Base-by-base conservation (phyloP, 2,797 vertebrate species). In the Macroramphosus scolopax region DNA sequence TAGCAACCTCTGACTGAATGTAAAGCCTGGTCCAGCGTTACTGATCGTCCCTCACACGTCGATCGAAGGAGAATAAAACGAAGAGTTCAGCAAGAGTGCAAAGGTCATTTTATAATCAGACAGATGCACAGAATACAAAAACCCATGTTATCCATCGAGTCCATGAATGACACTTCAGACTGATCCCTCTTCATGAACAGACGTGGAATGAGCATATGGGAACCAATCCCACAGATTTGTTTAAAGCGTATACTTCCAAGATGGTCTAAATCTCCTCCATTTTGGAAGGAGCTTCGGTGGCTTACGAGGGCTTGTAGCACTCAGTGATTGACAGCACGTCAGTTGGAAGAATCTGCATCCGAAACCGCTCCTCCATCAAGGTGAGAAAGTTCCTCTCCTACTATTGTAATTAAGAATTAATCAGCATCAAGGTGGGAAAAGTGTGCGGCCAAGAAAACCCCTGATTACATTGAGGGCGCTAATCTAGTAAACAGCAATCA, bases 191-290 rank as follows among this genome's bases (percentile, higher is more conserved):
- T 75, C 77, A 83, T 85, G 82, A 78, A 61, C 47, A 71, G 56
- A 75, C 69, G 45, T 58, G 55, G 63, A 70, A 64, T 48, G 64
- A 84, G 71, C 89, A 89, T 87, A 90, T 86, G 86, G 83, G 75
- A 84, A 78, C 54, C 80, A 89, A 88, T 87, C 87, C 85, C 79
- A 48, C 75, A 81, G 84, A 90, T 89, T 89, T 87, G 83, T 85
- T 81, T 62, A 56, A 44, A 72, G 72, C 62, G 80, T 75, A 75
- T 39, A 61, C 57, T 83, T 86, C 84, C 87, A 89, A 85, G 70
- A 82, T 40, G 63, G 81, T 79, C 68, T 84, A 80, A 85, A 79
- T 78, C 84, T 81, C 73, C 75, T 78, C 77, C 74, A 78, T 84
- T 87, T 84, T 79, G 65, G 68, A 82, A 66, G 55, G 57, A 57